Percentiles rank a stretch among this genome's conserved stretches.
phyloP scores from a whole-genome alignment of 2,113 vertebrate genomes.

The Coreoperca whiteheadi region DNA sequence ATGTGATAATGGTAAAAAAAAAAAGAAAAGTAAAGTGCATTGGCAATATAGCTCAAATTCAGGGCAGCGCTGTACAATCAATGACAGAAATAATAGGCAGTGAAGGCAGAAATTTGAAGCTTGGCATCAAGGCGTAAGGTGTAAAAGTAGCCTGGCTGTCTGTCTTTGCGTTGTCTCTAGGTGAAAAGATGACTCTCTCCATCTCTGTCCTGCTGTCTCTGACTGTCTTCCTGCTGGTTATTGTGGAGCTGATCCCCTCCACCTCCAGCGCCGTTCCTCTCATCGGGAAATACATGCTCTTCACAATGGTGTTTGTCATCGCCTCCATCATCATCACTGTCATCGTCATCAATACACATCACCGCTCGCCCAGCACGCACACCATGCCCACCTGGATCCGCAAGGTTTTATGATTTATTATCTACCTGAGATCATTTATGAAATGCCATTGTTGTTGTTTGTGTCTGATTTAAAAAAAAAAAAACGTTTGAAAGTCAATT shows the following conservation, averaged over 20 bases:
- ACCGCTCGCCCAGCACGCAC: slow-evolving; percentile 97
- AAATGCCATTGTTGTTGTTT: slow-evolving; percentile 26
- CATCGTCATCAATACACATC: slow-evolving; percentile 97
- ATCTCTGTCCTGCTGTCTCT: slow-evolving; percentile 97
- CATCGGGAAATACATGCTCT: slow-evolving; percentile 99
- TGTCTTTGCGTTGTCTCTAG: slow-evolving; percentile 70
- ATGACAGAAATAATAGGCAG: not conserved
- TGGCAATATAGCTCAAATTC: not conserved
- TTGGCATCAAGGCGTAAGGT: not conserved
- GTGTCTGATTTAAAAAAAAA: not conserved
- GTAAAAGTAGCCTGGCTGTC: not conserved
- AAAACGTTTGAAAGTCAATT: no score
- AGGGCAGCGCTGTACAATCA: not conserved
- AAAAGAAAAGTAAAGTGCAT: not conserved
- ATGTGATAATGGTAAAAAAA: not conserved
- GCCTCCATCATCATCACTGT: slow-evolving; percentile 98
- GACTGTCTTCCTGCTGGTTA: slow-evolving; percentile 98
- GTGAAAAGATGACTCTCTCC: slow-evolving; percentile 99
- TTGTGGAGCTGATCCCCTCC: slow-evolving; percentile 97
- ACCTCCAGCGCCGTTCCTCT: slow-evolving; percentile 96
- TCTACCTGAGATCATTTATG: not conserved
- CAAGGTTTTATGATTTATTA: slow-evolving; percentile 83
- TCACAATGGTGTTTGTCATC: slow-evolving; percentile 99
- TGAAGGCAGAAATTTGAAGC: not conserved
- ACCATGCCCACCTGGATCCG: slow-evolving; percentile 96